These are phyloP conservation scores for Mandrillus leucophaeus DNA, from an alignment of 2,113 vertebrate genomes.

Conservation along the genomic window DNA sequence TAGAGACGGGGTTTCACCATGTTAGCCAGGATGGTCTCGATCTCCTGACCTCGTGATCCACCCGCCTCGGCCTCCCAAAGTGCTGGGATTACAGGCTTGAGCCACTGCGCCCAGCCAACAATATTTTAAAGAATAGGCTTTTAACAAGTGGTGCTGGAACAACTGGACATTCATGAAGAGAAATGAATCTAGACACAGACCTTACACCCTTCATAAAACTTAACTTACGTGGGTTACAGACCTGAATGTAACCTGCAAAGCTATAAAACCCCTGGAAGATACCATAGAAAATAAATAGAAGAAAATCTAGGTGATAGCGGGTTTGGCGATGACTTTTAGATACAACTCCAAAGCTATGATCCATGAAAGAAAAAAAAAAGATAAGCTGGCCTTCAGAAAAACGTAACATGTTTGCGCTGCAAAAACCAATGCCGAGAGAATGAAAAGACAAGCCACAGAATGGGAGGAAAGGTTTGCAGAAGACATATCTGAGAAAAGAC, in stretches of 20 bases:
- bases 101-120: background rate
- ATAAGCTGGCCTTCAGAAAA: background rate
- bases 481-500: background rate
- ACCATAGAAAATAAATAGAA: background rate
- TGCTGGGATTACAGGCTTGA: no score
- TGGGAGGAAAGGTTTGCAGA: background rate
- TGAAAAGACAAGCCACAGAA: background rate
- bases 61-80: no score
- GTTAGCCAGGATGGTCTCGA: no score
- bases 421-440: background rate
- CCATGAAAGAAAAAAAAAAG: background rate
- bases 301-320: background rate
- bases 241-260: background rate
- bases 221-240: background rate
- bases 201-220: background rate
- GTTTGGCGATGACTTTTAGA: background rate
- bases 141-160: background rate
- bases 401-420: background rate
- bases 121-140: background rate
- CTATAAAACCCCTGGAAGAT: background rate
- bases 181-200: background rate
- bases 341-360: background rate
- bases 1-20: no score
- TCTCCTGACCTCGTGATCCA: no score
- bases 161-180: background rate